Evolutionary conservation across 2,888 invertebrate genomes (phyloP), one percentile per base, ranked within the genome.

Genomic region (Diplazon laetatorius): DNA sequence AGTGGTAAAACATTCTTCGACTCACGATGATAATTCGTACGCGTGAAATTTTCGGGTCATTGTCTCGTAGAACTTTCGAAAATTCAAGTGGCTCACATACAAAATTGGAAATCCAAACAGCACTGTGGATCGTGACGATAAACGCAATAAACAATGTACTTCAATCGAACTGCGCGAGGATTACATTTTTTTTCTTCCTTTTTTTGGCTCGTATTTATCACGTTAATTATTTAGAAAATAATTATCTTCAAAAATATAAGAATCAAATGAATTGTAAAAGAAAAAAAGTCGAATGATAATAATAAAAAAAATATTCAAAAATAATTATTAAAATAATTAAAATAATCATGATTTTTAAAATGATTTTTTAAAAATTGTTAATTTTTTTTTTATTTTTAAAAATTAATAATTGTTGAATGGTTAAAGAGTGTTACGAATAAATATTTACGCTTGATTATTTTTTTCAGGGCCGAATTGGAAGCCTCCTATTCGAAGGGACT

Each of bases 401-500:
- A n/a, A n/a, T n/a, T n/a, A n/a, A 30, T 6, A 30, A 30, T 30
- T 30, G 4, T 6, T 5, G 4, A 5, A 30, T 6, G 4, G 6
- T 2, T 5, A 30, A 30, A 30, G 6, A 30, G 6, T 30, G 4
- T 5, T 30, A 30, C 30, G 6, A 30, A 30, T 30, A 30, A 5
- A 30, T 5, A 30, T 30, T 30, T 30, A 5, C 30, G 30, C 30
- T 46, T 9, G 0, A 50, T 50, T 76, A 70, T 16, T 84, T 84
- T 82, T 69, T 93, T 46, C 91, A 98, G 98, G 92, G 95, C 97
- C 75, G 98, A 98, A 91, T 94, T 97, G 72, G 98, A 98, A 92
- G 94, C 95, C 69, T 95, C 95, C 87, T 98, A 98, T 91, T 96
- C 98, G 65, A 98, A 98, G 93, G 96, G 96, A 80, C 92, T 98